Base-by-base conservation (phyloP, 2,888 invertebrate species). In the Pyrgus malvae region DNA sequence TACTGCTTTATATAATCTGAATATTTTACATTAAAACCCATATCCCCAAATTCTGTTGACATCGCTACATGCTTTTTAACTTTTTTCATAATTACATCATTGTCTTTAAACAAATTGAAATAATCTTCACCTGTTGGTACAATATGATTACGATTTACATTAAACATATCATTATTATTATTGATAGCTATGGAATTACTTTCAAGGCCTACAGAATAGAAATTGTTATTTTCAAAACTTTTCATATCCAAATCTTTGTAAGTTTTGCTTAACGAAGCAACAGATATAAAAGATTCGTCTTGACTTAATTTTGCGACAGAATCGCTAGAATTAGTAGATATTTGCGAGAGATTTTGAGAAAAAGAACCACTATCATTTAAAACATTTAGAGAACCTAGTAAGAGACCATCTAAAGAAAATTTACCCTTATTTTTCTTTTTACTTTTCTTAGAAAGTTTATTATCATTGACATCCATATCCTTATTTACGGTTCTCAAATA, bases 211-310 rank as follows among this genome's bases (percentile, higher is more conserved):
- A 11, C 9, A 2, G 27, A 11, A 29, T 19, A 21, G 19, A 45
- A 29, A 12, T 14, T n/a, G 2, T 42, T 19, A 45, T 68, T 71
- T 57, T 74, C 74, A 56, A 72, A 76, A 61, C 84, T 85, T 46
- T 77, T 76, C 3, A 57, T 54, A 37, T 88, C 88, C 25, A 88
- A 62, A 57, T 88, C 77, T 64, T 78, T 83, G 41, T 84, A 88
- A 0, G 73, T 75, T 57, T 80, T 81, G 38, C 67, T 72, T 12
- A 84, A 61, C 0, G 83, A 78, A 0, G 57, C 55, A 0, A 83
- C 73, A 0, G 87, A 83, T 14, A 66, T 67, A 17, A 65, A 51
- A 0, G 86, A 86, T 35, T 66, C 64, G 1, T 70, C 60, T 3
- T 66, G 65, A 23, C 64, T 67, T 6, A 67, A 54, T 4, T 66